Conservation (phyloP, 2,888 invertebrate species). For the Apotomis betuletana region DNA sequence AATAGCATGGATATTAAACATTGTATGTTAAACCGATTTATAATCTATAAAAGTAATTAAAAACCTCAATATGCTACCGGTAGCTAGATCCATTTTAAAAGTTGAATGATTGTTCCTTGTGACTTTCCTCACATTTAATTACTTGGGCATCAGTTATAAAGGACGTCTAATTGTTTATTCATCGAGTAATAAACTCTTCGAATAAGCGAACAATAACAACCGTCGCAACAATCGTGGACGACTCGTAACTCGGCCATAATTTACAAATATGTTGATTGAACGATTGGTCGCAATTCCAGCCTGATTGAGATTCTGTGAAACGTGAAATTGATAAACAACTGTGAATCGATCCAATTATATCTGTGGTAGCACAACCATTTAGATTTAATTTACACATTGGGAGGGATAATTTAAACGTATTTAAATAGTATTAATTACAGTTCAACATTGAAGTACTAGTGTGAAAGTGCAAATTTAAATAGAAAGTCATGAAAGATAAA, state of each 20-base stretch:
- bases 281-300: slow-evolving; percentile 63
- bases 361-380: slow-evolving; percentile 1
- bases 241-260: slow-evolving; percentile 65
- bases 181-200: neutral
- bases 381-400: slow-evolving; percentile 4
- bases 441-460: neutral
- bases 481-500: too few species aligned
- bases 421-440: slow-evolving; percentile 6
- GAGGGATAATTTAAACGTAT: neutral
- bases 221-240: neutral
- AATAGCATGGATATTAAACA: too few species aligned
- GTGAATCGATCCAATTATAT: slow-evolving; percentile 48
- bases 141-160: neutral
- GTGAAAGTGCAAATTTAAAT: neutral
- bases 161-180: neutral
- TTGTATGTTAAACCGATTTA: too few species aligned
- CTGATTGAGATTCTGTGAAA: slow-evolving; percentile 64
- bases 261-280: slow-evolving; percentile 68
- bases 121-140: neutral
- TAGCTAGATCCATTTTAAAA: too few species aligned
- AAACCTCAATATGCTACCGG: too few species aligned
- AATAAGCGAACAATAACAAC: neutral
- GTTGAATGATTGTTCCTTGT: too few species aligned
- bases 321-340: slow-evolving; percentile 64
- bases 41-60: too few species aligned